A percentile compares a stretch with the other conserved stretches of the same genome.
These are phyloP conservation scores for Hippocampus mohnikei DNA, from an alignment of 2,113 vertebrate genomes.

Conservation along the genomic window DNA sequence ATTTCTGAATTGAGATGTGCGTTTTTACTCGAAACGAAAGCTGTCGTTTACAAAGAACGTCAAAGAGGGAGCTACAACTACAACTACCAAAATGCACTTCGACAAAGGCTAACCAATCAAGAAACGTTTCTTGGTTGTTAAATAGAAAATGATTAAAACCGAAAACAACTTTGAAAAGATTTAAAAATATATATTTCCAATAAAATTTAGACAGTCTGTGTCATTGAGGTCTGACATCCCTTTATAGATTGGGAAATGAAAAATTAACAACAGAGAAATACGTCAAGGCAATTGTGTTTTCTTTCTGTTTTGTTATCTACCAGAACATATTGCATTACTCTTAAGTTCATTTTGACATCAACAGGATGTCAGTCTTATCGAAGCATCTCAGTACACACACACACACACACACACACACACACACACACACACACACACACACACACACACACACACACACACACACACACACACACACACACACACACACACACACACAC, in stretches of 20 bases:
- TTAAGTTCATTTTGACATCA: slow-evolving; percentile 27
- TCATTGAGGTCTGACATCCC: not conserved
- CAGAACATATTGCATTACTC: not conserved
- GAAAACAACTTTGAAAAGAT: not conserved
- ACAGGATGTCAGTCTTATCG: slow-evolving; percentile 51
- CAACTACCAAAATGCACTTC: not conserved
- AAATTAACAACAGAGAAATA: not conserved
- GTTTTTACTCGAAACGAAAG: not conserved
- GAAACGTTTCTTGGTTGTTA: not conserved
- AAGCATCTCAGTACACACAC: slow-evolving; percentile 33
- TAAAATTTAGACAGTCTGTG: no score
- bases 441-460: no score
- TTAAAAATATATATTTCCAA: not conserved
- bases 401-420: no score
- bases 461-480: no score
- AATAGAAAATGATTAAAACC: not conserved
- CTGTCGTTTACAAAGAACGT: not conserved
- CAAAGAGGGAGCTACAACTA: not conserved
- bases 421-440: no score
- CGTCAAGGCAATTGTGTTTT: not conserved
- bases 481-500: not conserved
- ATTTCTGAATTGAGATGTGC: not conserved
- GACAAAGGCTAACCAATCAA: not conserved
- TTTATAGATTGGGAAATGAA: not conserved
- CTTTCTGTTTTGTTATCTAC: not conserved